A percentile compares a stretch with the other conserved stretches of the same genome.
phyloP scores from a whole-genome alignment of 2,797 vertebrate species.

The Mormyrops boulengeri region DNA sequence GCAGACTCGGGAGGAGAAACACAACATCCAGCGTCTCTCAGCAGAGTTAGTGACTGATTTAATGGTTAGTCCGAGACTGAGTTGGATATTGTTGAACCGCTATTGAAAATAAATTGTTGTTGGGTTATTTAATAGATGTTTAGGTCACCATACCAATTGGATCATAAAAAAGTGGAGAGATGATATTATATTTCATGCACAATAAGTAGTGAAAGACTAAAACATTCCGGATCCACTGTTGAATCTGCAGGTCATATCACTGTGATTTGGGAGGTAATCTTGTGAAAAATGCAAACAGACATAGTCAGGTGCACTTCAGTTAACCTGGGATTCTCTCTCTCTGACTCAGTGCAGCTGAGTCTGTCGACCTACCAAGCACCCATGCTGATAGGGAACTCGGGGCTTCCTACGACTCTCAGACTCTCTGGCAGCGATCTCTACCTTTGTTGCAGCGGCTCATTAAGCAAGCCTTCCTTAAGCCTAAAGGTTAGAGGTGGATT shows the following conservation, averaged over 20 bases:
- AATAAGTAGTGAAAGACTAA: neutral
- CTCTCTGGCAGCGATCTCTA: constrained; percentile 47
- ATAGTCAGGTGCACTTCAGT: neutral
- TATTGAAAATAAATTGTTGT: neutral
- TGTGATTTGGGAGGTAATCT: neutral
- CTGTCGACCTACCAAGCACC: constrained; percentile 48
- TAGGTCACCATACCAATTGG: neutral
- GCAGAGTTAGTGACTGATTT: neutral
- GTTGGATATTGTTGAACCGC: neutral
- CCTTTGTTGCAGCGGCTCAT: constrained; percentile 43
- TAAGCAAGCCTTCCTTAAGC: constrained; percentile 35
- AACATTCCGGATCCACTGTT: neutral
- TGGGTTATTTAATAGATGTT: neutral
- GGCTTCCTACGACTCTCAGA: constrained; percentile 44
- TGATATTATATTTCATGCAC: neutral
- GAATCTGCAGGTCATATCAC: neutral
- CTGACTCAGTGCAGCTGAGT: constrained; percentile 46
- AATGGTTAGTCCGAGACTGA: neutral
- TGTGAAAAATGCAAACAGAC: neutral
- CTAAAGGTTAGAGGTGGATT: constrained; percentile 49
- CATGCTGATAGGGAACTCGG: neutral
- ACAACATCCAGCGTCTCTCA: neutral
- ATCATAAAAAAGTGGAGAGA: neutral
- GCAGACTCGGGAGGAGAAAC: neutral
- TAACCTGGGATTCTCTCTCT: constrained; percentile 17